Percentiles rank a stretch among this genome's conserved stretches.
Evolutionary conservation across 2,888 invertebrate genomes (phyloP).

Genomic region (Chaetogeoica ovagalla): DNA sequence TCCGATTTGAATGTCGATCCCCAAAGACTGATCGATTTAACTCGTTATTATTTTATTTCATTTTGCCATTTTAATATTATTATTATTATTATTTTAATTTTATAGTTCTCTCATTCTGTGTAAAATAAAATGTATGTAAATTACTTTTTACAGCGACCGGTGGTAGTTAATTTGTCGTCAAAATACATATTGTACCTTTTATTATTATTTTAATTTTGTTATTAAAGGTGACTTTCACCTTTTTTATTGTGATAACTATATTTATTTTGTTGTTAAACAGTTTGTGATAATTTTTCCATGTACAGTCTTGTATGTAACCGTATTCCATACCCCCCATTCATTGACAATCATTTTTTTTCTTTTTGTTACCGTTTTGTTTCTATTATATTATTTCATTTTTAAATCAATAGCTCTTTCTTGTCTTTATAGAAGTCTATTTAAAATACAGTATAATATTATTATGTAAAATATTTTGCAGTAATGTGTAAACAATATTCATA

Average conservation of each 20-base stretch:
- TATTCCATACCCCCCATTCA: neutral
- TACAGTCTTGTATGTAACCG: neutral
- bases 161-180: conserved; percentile 31
- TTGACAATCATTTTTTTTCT: conserved; percentile 32
- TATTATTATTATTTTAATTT: conserved; percentile 3
- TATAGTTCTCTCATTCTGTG: conserved; percentile 26
- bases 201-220: conserved; percentile 13
- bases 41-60: neutral
- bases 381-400: conserved; percentile 6
- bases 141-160: conserved; percentile 15
- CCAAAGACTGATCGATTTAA: conserved; percentile 49
- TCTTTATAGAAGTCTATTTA: neutral
- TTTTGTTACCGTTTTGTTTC: conserved; percentile 4
- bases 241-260: conserved; percentile 40
- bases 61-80: conserved; percentile 33
- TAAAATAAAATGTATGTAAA: conserved; percentile 22
- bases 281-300: conserved; percentile 45
- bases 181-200: conserved; percentile 27
- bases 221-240: conserved; percentile 11
- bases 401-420: neutral
- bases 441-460: neutral
- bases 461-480: neutral
- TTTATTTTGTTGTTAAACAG: conserved; percentile 25
- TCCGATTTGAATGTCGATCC: conserved; percentile 44
- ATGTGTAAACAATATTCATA: neutral